Conservation (phyloP, 2,888 invertebrate genomes). For the Eristalis arbustorum region DNA sequence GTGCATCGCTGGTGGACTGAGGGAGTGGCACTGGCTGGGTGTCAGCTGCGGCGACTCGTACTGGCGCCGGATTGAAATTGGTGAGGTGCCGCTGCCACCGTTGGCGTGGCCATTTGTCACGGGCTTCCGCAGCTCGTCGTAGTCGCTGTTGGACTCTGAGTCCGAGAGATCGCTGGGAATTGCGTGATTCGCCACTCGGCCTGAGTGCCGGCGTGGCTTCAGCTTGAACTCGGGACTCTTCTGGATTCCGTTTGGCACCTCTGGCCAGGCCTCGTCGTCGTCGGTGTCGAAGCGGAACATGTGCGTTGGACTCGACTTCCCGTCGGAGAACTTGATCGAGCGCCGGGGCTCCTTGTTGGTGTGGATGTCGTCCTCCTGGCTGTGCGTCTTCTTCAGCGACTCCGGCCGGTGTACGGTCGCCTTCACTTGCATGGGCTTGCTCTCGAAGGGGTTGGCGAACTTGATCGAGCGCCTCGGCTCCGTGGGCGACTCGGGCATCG, state of each 20-base stretch:
- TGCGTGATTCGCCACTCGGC: neutral
- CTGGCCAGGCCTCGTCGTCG: constrained; percentile 2
- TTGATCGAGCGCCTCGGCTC: constrained; percentile 49
- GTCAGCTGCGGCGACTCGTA: neutral
- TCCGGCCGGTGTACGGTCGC: constrained; percentile 33
- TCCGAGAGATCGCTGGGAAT: constrained; percentile 27
- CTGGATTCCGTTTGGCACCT: neutral
- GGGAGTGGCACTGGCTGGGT: neutral
- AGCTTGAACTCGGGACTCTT: constrained; percentile 2
- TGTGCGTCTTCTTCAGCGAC: neutral
- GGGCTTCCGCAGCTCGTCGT: constrained; percentile 2
- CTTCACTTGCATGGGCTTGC: neutral
- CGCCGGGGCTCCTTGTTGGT: constrained; percentile 61
- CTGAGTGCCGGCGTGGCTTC: neutral
- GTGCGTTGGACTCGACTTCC: constrained; percentile 17
- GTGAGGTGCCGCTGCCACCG: neutral
- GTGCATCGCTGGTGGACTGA: constrained; percentile 15
- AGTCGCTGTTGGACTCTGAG: constrained; percentile 28
- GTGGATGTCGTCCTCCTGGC: neutral
- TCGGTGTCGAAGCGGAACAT: constrained; percentile 55
- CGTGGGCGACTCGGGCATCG: constrained; percentile 21
- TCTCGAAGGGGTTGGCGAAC: constrained; percentile 27
- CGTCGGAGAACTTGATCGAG: constrained; percentile 74
- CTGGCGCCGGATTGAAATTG: neutral
- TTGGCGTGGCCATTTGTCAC: neutral